Base-by-base conservation (phyloP, 2,888 invertebrate genomes). In the Lycophotia porphyrea region DNA sequence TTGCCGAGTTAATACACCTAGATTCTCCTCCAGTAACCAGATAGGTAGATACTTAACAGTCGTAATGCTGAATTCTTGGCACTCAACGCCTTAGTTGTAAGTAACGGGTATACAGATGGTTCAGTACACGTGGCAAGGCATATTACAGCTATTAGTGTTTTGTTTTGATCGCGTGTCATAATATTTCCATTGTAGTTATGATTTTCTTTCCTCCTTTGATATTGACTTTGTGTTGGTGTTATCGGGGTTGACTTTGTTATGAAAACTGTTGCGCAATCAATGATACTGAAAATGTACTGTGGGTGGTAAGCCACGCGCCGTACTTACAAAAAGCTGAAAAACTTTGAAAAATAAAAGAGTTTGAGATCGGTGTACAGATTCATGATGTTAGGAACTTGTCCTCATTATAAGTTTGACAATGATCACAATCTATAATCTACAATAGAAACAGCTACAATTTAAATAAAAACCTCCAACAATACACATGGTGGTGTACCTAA, bases 21-120 rank as follows among this genome's bases (percentile, higher is more conserved):
- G 79, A 66, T 71, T 65, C 34, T 34, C 31, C 47, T 72, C 64
- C 76, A 61, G 68, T 68, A 71, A 70, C 67, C 49, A 67, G 70
- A 82, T 71, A 83, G 66, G 44, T 74, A 63, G 39, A 49, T 65
- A 83, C 52, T 76, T 70, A 71, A 68, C 55, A 72, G 71, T 70
- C 64, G 77, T 78, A 75, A 75, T 75, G 39, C 21, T 79, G 71
- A 86, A 84, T 84, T 84, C 86, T 84, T 86, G 84, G 84, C 84
- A 84, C 67, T 75, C 71, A 49, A 66, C 73, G 47, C 58, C 68
- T 75, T 86, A 73, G 75, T 74, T 71, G 75, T 75, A 71, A 75
- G 36, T 60, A 85, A 71, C 79, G 47, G 74, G 71, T 63, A 42
- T 65, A 72, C 72, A 42, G 42, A 58, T 47, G 65, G 52, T 58